Evolutionary conservation across 2,888 invertebrate species (phyloP).

Genomic region (Epiblema foenella): DNA sequence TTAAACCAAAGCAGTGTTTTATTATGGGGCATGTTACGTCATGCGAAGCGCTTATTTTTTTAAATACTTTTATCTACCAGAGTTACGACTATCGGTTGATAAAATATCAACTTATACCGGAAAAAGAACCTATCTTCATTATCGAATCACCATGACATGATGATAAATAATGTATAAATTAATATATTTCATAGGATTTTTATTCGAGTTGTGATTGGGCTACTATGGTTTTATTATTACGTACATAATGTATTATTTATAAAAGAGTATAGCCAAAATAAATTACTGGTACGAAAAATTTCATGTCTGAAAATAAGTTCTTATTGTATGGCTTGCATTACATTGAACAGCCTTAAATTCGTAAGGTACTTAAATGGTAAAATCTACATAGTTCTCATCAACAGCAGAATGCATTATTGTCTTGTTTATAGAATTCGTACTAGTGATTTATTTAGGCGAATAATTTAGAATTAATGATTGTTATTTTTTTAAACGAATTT

Average conservation of each 20-base stretch:
- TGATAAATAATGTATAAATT: constrained; percentile 26
- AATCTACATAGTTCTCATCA: background rate
- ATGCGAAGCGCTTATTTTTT: background rate
- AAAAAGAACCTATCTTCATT: constrained; percentile 7
- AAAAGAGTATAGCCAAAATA: background rate
- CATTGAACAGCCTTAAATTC: too few relatives aligned
- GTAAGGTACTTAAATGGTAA: too few relatives aligned
- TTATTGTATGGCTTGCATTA: too few relatives aligned
- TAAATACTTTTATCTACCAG: background rate
- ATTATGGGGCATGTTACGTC: too few relatives aligned
- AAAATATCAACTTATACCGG: background rate
- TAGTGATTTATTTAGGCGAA: constrained; percentile 16
- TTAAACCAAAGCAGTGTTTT: background rate
- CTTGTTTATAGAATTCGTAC: background rate
- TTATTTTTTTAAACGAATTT: constrained; percentile 33
- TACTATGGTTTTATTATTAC: constrained; percentile 36
- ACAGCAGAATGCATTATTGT: too few relatives aligned
- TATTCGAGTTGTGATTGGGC: constrained; percentile 43
- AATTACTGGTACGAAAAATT: constrained; percentile 16
- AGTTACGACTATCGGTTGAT: background rate
- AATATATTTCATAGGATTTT: constrained; percentile 42
- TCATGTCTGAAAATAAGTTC: too few relatives aligned
- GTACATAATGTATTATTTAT: constrained; percentile 17
- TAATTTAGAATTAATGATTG: constrained; percentile 29
- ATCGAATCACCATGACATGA: constrained; percentile 2